These are phyloP conservation scores for Zosterops borbonicus DNA, from an alignment of 2,113 vertebrate genomes.

Conservation along the genomic window DNA sequence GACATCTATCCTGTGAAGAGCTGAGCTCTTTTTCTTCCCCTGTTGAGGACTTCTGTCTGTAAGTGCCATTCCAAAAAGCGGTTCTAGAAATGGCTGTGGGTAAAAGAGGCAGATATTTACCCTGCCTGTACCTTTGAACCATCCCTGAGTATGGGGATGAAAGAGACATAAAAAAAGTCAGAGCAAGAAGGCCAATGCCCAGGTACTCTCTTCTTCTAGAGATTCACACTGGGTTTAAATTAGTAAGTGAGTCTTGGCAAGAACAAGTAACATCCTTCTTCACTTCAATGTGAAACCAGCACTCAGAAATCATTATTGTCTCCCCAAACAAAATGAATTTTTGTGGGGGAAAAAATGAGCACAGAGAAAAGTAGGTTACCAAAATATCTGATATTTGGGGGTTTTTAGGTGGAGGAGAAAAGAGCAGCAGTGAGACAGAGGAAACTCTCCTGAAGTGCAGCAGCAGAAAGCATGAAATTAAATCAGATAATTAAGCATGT, in stretches of 20 bases:
- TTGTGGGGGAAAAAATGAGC: background rate
- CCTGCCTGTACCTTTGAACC: background rate
- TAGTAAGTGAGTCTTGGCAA: background rate
- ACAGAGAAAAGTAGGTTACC: background rate
- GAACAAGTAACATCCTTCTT: background rate
- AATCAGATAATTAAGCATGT: background rate
- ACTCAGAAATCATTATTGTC: background rate
- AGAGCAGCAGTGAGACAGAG: background rate
- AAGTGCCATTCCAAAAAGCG: background rate
- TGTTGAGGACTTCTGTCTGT: background rate
- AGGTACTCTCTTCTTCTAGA: background rate
- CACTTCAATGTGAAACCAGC: background rate
- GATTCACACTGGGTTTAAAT: background rate
- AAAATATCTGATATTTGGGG: rapidly evolving
- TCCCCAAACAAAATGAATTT: background rate
- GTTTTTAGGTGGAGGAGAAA: background rate
- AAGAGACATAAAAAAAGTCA: background rate
- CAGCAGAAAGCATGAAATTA: background rate
- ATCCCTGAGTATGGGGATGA: background rate
- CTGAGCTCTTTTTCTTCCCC: background rate
- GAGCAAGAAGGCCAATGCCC: background rate
- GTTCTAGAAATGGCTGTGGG: background rate
- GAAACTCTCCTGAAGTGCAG: background rate
- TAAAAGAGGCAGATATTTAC: background rate
- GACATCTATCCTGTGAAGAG: background rate